Conservation (phyloP, 2,113 vertebrate genomes). For the Crotalus viridis region DNA sequence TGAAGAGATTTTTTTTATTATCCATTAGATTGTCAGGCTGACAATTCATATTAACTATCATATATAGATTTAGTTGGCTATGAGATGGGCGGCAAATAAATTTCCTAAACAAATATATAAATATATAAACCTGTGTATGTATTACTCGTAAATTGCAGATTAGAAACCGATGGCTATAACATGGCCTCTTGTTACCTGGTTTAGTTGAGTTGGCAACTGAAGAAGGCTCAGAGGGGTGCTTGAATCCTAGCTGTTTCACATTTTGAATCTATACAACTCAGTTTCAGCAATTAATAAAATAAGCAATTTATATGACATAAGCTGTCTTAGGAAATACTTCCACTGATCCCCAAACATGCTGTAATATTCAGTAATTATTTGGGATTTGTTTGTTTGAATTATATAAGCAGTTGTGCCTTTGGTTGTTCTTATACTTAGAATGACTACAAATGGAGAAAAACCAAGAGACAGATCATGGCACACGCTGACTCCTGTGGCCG, state of each 20-base stretch:
- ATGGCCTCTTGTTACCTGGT: background rate
- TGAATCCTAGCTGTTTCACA: background rate
- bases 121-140: background rate
- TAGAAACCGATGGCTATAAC: background rate
- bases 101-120: background rate
- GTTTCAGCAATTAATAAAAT: background rate
- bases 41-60: background rate
- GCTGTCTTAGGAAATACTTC: background rate
- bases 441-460: constrained; percentile 69
- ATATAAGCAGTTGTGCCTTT: background rate
- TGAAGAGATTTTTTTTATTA: background rate
- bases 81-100: background rate
- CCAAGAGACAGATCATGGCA: constrained; percentile 93
- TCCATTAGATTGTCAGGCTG: background rate
- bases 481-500: constrained; percentile 83
- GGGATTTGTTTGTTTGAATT: background rate
- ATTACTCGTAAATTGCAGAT: background rate
- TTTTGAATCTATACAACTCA: background rate
- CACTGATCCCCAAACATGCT: background rate
- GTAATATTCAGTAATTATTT: background rate
- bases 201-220: background rate
- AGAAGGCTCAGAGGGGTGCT: background rate
- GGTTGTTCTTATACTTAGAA: constrained; percentile 66
- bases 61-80: background rate
- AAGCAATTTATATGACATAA: background rate